These are phyloP conservation scores for Anoura caudifer DNA, from an alignment of 2,113 vertebrate species.

Conservation along the genomic window DNA sequence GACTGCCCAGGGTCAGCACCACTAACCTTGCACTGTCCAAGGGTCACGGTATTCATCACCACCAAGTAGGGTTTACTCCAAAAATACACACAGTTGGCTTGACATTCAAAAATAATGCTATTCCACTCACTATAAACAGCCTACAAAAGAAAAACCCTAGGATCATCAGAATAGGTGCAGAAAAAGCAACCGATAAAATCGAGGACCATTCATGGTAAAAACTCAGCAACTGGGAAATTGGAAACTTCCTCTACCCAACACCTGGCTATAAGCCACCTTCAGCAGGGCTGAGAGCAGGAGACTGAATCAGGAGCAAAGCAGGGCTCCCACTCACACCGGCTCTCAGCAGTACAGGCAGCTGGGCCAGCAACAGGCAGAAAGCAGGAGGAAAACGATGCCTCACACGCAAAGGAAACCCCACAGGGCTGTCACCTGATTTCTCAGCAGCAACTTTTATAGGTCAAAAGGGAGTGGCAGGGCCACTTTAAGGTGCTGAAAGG, in stretches of 20 bases:
- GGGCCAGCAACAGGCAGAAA: background rate
- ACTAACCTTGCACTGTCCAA: no score
- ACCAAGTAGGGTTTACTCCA: no score
- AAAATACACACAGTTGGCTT: background rate
- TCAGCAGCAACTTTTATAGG: no score
- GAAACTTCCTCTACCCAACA: background rate
- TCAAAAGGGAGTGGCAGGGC: no score
- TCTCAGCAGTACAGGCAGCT: background rate
- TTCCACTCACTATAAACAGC: background rate
- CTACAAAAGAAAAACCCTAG: background rate
- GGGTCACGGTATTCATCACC: background rate
- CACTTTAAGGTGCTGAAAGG: no score
- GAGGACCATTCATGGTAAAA: background rate
- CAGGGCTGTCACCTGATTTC: no score
- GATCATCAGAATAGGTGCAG: background rate
- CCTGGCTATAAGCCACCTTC: background rate
- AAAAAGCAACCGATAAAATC: background rate
- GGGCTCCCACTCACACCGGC: background rate
- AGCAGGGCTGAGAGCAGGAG: background rate
- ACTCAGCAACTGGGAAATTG: background rate
- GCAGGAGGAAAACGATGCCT: background rate
- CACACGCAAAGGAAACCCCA: background rate
- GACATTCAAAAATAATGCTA: background rate
- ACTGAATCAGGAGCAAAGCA: background rate
- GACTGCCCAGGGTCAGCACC: no score